A percentile compares a stretch with the other conserved stretches of the same genome.
phyloP scores from a whole-genome alignment of 1,140 invertebrate species.

The Oscheius sp. region DNA sequence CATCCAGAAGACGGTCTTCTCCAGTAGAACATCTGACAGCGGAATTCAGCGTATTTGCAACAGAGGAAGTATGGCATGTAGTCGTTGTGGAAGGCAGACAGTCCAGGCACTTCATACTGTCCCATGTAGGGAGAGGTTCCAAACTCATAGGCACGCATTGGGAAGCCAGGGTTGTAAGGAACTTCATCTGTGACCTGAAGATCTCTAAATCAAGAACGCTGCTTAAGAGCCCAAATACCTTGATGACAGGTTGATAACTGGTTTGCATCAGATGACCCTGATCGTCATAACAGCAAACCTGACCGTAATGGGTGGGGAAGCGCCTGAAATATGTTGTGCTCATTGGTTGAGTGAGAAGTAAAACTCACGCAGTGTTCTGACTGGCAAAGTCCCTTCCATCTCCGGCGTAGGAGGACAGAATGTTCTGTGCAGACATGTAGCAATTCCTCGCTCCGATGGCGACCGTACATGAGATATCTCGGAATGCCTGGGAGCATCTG shows the following conservation, averaged over 20 bases:
- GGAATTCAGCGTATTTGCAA: slow-evolving; percentile 60
- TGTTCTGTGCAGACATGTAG: slow-evolving; percentile 57
- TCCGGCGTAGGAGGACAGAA: slow-evolving; percentile 56
- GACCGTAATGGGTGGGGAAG: slow-evolving; percentile 60
- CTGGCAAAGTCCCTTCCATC: slow-evolving; percentile 31
- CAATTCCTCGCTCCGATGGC: slow-evolving; percentile 59
- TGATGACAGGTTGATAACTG: slow-evolving; percentile 59
- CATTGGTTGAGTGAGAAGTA: not conserved
- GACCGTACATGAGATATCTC: slow-evolving; percentile 57
- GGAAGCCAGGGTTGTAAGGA: slow-evolving; percentile 60
- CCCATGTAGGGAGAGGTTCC: slow-evolving; percentile 57
- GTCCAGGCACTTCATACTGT: slow-evolving; percentile 55
- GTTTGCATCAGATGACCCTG: slow-evolving; percentile 57
- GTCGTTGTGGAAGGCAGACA: slow-evolving; percentile 58
- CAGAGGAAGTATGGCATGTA: slow-evolving; percentile 61
- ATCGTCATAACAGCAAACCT: slow-evolving; percentile 59
- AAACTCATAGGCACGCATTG: slow-evolving; percentile 58
- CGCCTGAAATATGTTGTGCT: slow-evolving; percentile 49
- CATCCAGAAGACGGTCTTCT: slow-evolving; percentile 55
- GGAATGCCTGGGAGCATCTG: slow-evolving; percentile 58
- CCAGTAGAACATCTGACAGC: slow-evolving; percentile 61
- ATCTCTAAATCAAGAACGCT: not conserved
- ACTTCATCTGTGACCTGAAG: slow-evolving; percentile 33
- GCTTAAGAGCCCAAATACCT: slow-evolving; percentile 40
- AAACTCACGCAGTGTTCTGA: slow-evolving; percentile 30